A percentile compares a stretch with the other conserved stretches of the same genome.
Evolutionary conservation across 2,113 vertebrate species (phyloP).

Genomic region (Pomatorhinus ruficollis): DNA sequence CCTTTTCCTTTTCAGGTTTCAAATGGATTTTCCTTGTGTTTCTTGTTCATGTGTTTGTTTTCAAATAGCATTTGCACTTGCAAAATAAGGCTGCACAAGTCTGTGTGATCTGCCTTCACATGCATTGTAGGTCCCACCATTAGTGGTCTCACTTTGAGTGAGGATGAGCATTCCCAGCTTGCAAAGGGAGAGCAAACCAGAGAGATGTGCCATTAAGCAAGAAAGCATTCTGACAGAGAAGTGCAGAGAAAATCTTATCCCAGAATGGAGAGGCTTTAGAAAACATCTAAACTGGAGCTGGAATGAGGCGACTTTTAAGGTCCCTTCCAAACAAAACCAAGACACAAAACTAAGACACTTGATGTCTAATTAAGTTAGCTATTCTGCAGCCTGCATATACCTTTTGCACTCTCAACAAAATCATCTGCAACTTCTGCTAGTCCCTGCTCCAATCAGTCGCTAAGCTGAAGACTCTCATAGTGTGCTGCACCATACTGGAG

Average conservation of each 20-base stretch:
- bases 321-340: not conserved
- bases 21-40: not conserved
- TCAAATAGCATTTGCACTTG: not conserved
- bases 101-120: not conserved
- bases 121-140: fast-evolving
- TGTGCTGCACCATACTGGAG: not conserved
- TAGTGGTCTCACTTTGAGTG: not conserved
- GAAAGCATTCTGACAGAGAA: not conserved
- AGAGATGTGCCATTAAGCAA: not conserved
- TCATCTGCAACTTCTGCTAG: not conserved
- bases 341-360: not conserved
- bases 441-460: not conserved
- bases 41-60: not conserved
- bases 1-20: not conserved
- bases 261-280: not conserved
- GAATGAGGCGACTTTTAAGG: not conserved
- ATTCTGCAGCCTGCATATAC: not conserved
- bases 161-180: not conserved
- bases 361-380: not conserved
- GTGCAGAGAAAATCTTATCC: not conserved
- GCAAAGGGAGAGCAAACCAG: not conserved
- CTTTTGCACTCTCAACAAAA: not conserved
- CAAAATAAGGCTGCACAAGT: not conserved
- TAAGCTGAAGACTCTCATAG: not conserved
- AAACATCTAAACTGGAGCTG: not conserved